Evolutionary conservation across 2,888 invertebrate genomes (phyloP).

Genomic region (Lapara coniferarum): DNA sequence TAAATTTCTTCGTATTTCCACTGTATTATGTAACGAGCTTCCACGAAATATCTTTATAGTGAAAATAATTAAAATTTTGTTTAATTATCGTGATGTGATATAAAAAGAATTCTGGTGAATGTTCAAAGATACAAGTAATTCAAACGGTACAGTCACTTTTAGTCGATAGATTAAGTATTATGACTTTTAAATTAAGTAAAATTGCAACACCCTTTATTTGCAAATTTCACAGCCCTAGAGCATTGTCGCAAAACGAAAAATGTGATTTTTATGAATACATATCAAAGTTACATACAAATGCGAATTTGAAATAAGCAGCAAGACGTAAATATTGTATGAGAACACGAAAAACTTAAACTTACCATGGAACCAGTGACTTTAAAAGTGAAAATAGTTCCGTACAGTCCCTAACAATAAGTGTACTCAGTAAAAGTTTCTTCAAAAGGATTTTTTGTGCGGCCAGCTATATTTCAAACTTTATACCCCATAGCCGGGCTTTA

Average conservation of each 20-base stretch:
- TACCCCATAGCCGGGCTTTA: conserved; percentile 53
- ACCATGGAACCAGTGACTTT: neutral
- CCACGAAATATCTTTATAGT: neutral
- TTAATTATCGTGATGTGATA: no score
- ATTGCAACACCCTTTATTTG: no score
- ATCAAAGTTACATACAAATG: neutral
- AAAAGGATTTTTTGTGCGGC: conserved; percentile 52
- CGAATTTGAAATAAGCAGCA: neutral
- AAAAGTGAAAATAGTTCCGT: conserved; percentile 6
- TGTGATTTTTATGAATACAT: neutral
- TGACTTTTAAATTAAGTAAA: no score
- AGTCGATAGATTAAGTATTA: no score
- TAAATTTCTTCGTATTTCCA: conserved; percentile 9
- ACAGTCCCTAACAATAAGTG: conserved; percentile 32
- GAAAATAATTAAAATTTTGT: no score
- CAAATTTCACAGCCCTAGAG: no score
- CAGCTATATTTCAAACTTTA: conserved; percentile 69
- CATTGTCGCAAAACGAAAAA: no score
- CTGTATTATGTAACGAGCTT: neutral
- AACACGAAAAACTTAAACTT: conserved; percentile 12
- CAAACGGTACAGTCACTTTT: no score
- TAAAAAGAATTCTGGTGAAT: no score
- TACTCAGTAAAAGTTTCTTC: conserved; percentile 44
- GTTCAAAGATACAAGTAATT: no score
- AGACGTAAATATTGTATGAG: conserved; percentile 12